Base-by-base conservation (phyloP, 2,888 invertebrate species). In the Phalera bucephala region DNA sequence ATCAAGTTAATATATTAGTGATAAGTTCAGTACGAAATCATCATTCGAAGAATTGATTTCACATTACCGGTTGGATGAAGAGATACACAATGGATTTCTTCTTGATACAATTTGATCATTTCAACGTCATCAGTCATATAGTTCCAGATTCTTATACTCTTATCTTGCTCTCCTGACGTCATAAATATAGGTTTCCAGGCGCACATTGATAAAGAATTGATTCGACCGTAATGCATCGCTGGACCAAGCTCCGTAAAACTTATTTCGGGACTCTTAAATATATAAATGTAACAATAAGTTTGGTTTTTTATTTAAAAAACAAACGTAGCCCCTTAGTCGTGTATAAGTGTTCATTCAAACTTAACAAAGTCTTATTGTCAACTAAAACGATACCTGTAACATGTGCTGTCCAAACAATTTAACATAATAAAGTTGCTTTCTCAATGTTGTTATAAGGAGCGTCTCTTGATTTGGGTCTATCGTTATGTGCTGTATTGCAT, bases 141-240 rank as follows among this genome's bases (percentile, higher is more conserved):
- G 72, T 98, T 96, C 98, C 98, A 98, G 28, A 98, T 92, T 33
- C 97, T 91, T 31, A 98, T 92, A 21, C 96, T 96, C 53, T 95
- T 93, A 75, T 98, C 98, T 30, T 92, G 85, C 45, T 92, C 92
- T 27, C 95, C 95, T 2, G 93, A 88, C 0, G 98, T 97, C 83
- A 97, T 94, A 45, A 97, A 93, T 36, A 97, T 93, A 0, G 97
- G 95, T 72, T 97, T 97, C 94, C 98, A 96, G 1, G 94, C 92
- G 67, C 98, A 97, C 52, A 96, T 91, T 1, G 96, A 95, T 20
- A 98, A 80, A 2, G 94, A 94, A 25, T 94, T 93, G 26, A 98
- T 95, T 6, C 93, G 91, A 0, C 95, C 96, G 43, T 94, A 94
- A 74, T 98, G 98, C 66, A 96, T 91, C 0, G 93, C 86, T 39